These are phyloP conservation scores for Doris montereyensis DNA, from an alignment of 2,888 invertebrate species.

Conservation along the genomic window DNA sequence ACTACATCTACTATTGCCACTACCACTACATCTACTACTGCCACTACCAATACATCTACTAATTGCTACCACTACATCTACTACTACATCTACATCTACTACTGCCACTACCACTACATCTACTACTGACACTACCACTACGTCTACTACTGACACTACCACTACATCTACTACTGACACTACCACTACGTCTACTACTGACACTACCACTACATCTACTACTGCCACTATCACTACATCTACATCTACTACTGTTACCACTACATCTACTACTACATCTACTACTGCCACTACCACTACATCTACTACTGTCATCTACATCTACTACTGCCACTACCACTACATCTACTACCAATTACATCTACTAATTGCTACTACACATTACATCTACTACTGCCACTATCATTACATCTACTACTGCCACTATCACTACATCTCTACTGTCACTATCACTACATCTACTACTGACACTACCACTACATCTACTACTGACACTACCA, in stretches of 20 bases:
- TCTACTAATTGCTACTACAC: background rate
- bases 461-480: constrained; percentile 9
- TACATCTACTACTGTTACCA: background rate
- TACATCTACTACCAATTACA: constrained; percentile 9
- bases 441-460: constrained; percentile 8
- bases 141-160: background rate
- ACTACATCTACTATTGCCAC: background rate
- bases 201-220: background rate
- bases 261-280: background rate
- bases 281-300: constrained; percentile 1
- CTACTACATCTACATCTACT: background rate
- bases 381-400: constrained; percentile 10
- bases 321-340: background rate
- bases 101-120: background rate
- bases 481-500: constrained; percentile 18
- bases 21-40: too few relatives aligned
- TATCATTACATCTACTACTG: background rate
- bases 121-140: background rate
- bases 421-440: constrained; percentile 16
- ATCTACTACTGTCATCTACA: background rate
- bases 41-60: too few relatives aligned
- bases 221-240: background rate
- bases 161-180: background rate
- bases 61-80: too few relatives aligned
- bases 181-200: background rate